Base-by-base conservation (phyloP, 2,113 vertebrate species). In the Barnardius zonarius region DNA sequence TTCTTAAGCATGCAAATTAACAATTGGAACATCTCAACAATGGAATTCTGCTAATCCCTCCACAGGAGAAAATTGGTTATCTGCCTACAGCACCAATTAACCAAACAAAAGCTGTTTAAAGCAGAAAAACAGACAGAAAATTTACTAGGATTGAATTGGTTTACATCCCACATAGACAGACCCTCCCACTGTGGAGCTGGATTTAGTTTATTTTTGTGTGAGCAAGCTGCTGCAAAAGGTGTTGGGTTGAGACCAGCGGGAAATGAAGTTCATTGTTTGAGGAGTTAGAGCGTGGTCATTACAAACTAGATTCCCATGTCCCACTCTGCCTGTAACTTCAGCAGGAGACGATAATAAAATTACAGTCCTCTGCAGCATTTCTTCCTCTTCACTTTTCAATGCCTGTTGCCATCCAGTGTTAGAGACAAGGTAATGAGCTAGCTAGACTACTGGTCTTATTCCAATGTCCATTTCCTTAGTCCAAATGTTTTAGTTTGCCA, bases 71-170 rank as follows among this genome's bases (percentile, higher is more conserved):
- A 94, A 90, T 52, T 86, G 62, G 52, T 86, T 85, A 86, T 94
- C 86, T 86, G 75, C 78, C 87, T 91, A 68, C 4, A 20, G 76
- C 86, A 84, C 93, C 76, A 55, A 93, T 91, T 87, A 80, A 61
- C 90, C 83, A 82, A 75, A 66, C 46, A 90, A 90, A 96, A 91
- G 67, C 25, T 57, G 24, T 90, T 95, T 83, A 86, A 90, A 91
- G 85, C 37, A 83, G 78, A 91, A 95, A 88, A 87, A 77, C 37
- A 93, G 93, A 88, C 30, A 78, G 57, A 41, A 64, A 88, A 74
- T 82, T 76, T 89, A 61, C 31, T 33, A 33, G 75, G 31, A 41
- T 28, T 68, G 78, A 79, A 91, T 70, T 81, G 70, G 28, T 86
- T 93, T 76, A 76, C 44, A 48, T 51, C 23, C 35, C 59, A 63